phyloP scores from a whole-genome alignment of 2,888 invertebrate species.

The Cotesia congregata region DNA sequence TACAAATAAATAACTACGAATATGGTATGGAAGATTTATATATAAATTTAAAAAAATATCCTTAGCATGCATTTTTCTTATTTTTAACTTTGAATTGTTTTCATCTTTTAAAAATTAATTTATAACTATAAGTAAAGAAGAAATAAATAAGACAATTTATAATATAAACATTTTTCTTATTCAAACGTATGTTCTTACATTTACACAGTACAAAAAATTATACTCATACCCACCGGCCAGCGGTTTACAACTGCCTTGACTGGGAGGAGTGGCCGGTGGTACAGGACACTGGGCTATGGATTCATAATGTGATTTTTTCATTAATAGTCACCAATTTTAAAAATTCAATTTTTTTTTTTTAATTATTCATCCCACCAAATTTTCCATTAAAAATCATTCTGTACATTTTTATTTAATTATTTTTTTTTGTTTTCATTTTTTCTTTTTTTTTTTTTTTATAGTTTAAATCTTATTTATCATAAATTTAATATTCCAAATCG shows the following conservation, averaged over 20 bases:
- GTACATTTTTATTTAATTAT: background rate
- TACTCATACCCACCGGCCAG: conserved; percentile 70
- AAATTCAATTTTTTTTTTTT: background rate
- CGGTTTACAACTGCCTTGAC: conserved; percentile 67
- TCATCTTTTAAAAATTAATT: no score
- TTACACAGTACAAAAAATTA: conserved; percentile 89
- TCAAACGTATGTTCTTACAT: conserved; percentile 84
- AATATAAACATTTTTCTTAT: conserved; percentile 74
- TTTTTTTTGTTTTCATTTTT: no score
- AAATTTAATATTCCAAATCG: background rate
- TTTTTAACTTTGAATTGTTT: no score
- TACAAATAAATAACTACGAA: no score
- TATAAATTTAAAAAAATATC: no score
- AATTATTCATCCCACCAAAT: background rate
- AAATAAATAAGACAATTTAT: conserved; percentile 53
- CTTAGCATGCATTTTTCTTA: no score
- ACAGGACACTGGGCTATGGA: conserved; percentile 52
- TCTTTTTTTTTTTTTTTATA: no score
- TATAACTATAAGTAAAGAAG: conserved; percentile 12
- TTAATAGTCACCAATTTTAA: background rate
- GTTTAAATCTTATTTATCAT: conserved; percentile 14
- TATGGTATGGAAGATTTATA: no score
- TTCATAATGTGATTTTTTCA: conserved; percentile 31
- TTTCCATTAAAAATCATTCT: background rate
- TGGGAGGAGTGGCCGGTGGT: conserved; percentile 60